Percentiles rank a stretch among this genome's conserved stretches.
Conservation (phyloP, 1,140 invertebrate species). For the Calephelis virginiensis region DNA sequence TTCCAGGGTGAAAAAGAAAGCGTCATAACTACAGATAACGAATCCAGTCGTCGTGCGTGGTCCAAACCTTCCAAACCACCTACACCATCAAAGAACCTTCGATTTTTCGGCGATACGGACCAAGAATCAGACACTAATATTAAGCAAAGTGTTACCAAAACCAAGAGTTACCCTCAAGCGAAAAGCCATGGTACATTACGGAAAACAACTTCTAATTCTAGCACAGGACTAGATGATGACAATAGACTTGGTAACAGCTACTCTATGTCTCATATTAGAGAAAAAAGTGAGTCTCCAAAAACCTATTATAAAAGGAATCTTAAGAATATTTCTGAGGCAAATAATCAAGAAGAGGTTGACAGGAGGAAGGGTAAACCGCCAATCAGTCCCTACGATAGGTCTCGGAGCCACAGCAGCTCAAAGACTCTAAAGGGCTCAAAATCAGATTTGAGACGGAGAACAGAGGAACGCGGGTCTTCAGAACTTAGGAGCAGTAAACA, state of each 20-base stretch:
- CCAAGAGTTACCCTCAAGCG: slow-evolving; percentile 39
- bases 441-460: slow-evolving; percentile 44
- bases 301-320: slow-evolving; percentile 75
- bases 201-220: slow-evolving; percentile 69
- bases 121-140: slow-evolving; percentile 82
- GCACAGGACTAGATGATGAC: slow-evolving; percentile 67
- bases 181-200: slow-evolving; percentile 52
- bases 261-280: slow-evolving; percentile 64
- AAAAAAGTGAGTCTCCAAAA: slow-evolving; percentile 52
- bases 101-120: slow-evolving; percentile 91
- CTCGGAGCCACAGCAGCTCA: slow-evolving; percentile 72
- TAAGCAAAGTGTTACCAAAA: slow-evolving; percentile 56
- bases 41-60: slow-evolving; percentile 65
- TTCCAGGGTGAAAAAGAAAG: slow-evolving; percentile 68
- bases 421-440: slow-evolving; percentile 66
- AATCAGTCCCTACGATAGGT: slow-evolving; percentile 70
- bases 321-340: slow-evolving; percentile 78
- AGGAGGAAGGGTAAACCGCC: slow-evolving; percentile 68
- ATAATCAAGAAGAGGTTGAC: slow-evolving; percentile 72
- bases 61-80: slow-evolving; percentile 63
- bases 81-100: slow-evolving; percentile 82
- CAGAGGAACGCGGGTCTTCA: slow-evolving; percentile 59
- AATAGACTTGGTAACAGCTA: slow-evolving; percentile 63
- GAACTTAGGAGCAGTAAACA: slow-evolving; percentile 66
- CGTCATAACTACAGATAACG: slow-evolving; percentile 68